phyloP scores from a whole-genome alignment of 1,140 invertebrate species.

The Macrocentrus cingulum region DNA sequence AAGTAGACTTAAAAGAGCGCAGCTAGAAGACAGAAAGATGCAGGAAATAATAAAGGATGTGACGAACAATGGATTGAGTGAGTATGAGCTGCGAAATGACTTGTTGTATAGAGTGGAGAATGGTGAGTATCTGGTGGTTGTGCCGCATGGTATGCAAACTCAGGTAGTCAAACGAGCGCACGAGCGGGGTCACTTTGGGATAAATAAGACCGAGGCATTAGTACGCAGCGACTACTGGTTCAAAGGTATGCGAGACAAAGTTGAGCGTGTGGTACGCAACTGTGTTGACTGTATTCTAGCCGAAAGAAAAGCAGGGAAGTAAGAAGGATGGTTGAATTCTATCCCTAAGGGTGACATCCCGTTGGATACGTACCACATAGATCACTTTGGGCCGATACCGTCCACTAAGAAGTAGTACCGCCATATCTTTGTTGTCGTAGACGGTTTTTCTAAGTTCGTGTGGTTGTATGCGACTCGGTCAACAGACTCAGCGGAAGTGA shows the following conservation, averaged over 20 bases:
- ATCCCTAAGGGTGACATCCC: conserved; percentile 36
- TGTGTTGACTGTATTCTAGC: conserved; percentile 44
- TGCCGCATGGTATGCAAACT: conserved; percentile 27
- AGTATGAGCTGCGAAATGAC: not conserved
- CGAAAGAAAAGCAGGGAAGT: conserved; percentile 31
- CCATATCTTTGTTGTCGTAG: conserved; percentile 45
- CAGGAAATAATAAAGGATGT: not conserved
- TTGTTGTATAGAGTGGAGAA: conserved; percentile 14
- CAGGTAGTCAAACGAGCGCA: conserved; percentile 31
- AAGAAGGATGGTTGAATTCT: conserved; percentile 33
- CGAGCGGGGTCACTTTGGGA: conserved; percentile 42
- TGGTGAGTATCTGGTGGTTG: conserved; percentile 17
- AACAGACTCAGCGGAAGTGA: conserved; percentile 31
- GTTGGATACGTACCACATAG: conserved; percentile 30
- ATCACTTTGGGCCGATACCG: conserved; percentile 38
- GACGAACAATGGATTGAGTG: conserved; percentile 6
- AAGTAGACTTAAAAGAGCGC: conserved; percentile 16
- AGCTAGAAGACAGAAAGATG: conserved; percentile 19
- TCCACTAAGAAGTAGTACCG: conserved; percentile 49
- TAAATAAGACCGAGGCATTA: conserved; percentile 45
- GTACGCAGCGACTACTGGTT: conserved; percentile 21
- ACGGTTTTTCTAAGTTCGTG: conserved; percentile 50
- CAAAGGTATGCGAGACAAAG: not conserved
- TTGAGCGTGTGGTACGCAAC: conserved; percentile 33
- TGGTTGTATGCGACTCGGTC: conserved; percentile 49